These are phyloP conservation scores for Pterostichus niger DNA, from an alignment of 2,888 invertebrate species.

Conservation along the genomic window DNA sequence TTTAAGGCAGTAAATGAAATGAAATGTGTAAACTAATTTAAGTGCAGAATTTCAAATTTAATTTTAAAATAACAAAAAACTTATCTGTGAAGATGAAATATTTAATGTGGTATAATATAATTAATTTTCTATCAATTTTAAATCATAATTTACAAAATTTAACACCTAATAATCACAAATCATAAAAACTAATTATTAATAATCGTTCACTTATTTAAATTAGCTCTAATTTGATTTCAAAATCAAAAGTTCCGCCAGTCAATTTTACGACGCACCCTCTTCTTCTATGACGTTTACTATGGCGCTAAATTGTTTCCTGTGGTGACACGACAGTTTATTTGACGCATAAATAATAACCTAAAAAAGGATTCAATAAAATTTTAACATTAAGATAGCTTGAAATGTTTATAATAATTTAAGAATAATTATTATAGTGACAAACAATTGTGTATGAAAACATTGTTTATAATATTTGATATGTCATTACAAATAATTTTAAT, in stretches of 20 bases:
- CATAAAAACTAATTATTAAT: too few species aligned
- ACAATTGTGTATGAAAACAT: neutral
- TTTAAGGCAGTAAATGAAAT: too few species aligned
- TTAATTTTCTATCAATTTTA: too few species aligned
- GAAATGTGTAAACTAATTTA: too few species aligned
- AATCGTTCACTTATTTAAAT: too few species aligned
- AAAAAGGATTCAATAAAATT: conserved; percentile 26
- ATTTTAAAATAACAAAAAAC: too few species aligned
- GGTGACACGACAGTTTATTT: conserved; percentile 13
- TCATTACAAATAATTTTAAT: neutral
- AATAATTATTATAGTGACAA: conserved; percentile 3
- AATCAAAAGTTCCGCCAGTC: neutral
- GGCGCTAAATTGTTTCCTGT: neutral
- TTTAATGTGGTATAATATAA: too few species aligned
- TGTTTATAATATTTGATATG: neutral
- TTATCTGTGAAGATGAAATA: too few species aligned
- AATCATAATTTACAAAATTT: too few species aligned
- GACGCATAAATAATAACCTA: conserved; percentile 26
- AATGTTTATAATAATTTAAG: neutral
- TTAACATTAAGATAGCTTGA: neutral
- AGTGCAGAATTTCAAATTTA: too few species aligned
- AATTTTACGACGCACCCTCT: conserved; percentile 23
- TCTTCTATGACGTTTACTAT: conserved; percentile 12
- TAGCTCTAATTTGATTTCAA: too few species aligned
- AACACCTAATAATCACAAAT: too few species aligned